phyloP scores from a whole-genome alignment of 2,888 invertebrate species.

The Ceramica pisi region DNA sequence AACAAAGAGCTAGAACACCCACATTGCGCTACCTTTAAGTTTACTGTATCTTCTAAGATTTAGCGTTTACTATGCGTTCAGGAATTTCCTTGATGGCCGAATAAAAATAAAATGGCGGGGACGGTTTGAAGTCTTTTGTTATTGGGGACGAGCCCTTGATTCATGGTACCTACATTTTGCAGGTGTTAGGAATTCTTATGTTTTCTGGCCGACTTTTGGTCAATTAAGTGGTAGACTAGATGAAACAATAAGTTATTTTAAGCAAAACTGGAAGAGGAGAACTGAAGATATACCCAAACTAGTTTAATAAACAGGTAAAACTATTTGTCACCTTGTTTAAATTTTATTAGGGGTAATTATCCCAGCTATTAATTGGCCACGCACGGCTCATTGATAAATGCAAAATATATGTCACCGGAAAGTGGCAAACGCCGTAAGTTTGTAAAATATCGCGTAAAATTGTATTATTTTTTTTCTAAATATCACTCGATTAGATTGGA shows the following conservation, averaged over 20 bases:
- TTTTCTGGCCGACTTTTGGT: too few species aligned
- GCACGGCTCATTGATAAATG: too few species aligned
- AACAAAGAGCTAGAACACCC: constrained; percentile 81
- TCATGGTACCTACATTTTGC: too few species aligned
- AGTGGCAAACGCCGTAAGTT: too few species aligned
- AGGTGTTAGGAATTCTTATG: not conserved
- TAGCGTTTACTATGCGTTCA: constrained; percentile 22
- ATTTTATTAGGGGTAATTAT: not conserved
- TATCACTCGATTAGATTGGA: too few species aligned
- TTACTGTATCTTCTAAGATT: constrained; percentile 67
- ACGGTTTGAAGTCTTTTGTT: not conserved
- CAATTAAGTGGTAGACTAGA: too few species aligned
- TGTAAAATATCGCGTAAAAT: too few species aligned
- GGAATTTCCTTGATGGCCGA: constrained; percentile 16
- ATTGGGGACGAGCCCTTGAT: not conserved
- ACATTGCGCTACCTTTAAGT: constrained; percentile 77
- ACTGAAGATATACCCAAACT: too few species aligned
- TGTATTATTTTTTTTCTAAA: too few species aligned
- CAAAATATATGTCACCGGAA: too few species aligned
- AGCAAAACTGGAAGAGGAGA: too few species aligned
- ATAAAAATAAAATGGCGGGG: not conserved
- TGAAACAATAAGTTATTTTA: too few species aligned
- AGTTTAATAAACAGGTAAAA: not conserved
- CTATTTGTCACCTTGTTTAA: not conserved
- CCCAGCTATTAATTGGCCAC: not conserved